phyloP scores from a whole-genome alignment of 2,888 invertebrate genomes.

The Oegoconia quadripuncta region DNA sequence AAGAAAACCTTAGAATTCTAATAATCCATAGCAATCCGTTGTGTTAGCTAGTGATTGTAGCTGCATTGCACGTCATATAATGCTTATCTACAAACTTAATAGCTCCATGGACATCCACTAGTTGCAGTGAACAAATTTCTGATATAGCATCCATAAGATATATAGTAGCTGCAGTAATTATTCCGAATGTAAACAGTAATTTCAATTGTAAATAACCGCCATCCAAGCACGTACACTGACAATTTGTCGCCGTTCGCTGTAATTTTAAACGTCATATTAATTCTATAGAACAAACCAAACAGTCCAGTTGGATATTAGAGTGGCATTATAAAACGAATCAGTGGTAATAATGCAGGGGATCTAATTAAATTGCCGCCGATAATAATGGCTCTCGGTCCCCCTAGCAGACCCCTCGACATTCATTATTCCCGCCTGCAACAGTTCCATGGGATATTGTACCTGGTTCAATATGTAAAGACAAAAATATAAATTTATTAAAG shows the following conservation, averaged over 20 bases:
- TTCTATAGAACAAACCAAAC: constrained; percentile 34
- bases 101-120: too few relatives aligned
- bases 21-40: too few relatives aligned
- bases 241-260: constrained; percentile 40
- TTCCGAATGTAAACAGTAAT: constrained; percentile 26
- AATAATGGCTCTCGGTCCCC: constrained; percentile 73
- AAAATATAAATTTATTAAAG: too few relatives aligned
- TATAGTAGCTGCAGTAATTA: constrained; percentile 24
- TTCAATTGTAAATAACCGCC: constrained; percentile 26
- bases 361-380: constrained; percentile 78
- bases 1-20: too few relatives aligned
- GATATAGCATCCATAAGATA: too few relatives aligned
- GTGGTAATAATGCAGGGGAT: constrained; percentile 74
- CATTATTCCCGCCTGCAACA: constrained; percentile 67
- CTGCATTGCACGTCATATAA: too few relatives aligned
- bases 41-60: too few relatives aligned
- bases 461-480: constrained; percentile 16
- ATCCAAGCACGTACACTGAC: constrained; percentile 23
- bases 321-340: constrained; percentile 73
- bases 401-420: constrained; percentile 69
- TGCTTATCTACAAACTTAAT: too few relatives aligned
- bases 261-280: constrained; percentile 44
- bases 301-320: constrained; percentile 52
- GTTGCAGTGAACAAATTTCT: too few relatives aligned
- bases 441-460: constrained; percentile 43